phyloP scores from a whole-genome alignment of 2,797 vertebrate genomes.

The Leucoraja ocellata region DNA sequence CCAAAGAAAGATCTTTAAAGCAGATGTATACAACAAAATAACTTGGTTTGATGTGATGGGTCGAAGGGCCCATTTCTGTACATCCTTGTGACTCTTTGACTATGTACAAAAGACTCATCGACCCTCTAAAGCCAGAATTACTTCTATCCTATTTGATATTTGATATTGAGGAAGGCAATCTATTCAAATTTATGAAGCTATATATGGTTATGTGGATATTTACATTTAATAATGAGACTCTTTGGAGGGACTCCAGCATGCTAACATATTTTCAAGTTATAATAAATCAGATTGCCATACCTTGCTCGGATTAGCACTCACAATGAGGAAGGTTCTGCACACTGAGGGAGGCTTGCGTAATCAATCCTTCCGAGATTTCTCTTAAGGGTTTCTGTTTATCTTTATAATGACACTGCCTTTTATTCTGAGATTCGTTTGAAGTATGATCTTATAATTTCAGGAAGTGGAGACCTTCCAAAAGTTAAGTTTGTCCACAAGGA shows the following conservation, averaged over 20 bases:
- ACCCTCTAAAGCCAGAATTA: not conserved
- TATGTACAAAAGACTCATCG: not conserved
- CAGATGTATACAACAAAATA: not conserved
- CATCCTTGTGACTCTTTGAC: too few species aligned
- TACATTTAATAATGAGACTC: not conserved
- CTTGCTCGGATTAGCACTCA: not conserved
- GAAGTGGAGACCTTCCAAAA: not conserved
- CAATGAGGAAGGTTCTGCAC: not conserved
- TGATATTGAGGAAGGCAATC: not conserved
- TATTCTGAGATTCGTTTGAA: not conserved
- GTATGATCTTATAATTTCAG: not conserved
- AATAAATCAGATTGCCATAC: not conserved
- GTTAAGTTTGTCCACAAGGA: constrained; percentile 9
- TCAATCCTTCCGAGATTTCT: not conserved
- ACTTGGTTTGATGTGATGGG: too few species aligned
- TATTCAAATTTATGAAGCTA: not conserved
- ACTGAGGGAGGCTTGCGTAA: not conserved
- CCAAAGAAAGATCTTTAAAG: not conserved
- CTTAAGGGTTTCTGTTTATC: not conserved
- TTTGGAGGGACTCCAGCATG: not conserved
- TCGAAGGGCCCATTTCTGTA: too few species aligned
- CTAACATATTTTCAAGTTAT: not conserved
- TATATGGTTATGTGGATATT: not conserved
- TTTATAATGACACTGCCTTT: not conserved
- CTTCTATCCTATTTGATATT: not conserved